Conservation (phyloP, 23 tunicate species). For the Diplosoma virens region DNA sequence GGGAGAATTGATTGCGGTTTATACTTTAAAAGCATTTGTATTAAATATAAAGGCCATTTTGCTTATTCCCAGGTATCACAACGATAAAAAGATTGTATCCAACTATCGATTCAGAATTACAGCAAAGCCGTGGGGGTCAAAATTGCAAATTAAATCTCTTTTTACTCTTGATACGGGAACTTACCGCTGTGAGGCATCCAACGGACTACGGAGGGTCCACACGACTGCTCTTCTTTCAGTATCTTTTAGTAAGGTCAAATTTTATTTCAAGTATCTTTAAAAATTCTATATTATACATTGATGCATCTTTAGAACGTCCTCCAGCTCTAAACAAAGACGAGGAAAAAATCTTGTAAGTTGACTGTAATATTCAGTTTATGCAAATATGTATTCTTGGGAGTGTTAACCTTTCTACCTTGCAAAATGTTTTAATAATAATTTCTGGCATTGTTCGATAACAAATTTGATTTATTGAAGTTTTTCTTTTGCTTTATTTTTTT, state of each 20-base stretch:
- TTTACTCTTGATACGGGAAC: conserved; percentile 74
- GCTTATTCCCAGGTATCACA: conserved; percentile 50
- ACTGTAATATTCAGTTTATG: no score
- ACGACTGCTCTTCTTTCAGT: conserved; percentile 53
- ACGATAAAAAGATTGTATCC: conserved; percentile 32
- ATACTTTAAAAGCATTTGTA: no score
- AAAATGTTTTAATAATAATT: no score
- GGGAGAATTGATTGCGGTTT: no score
- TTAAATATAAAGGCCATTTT: no score
- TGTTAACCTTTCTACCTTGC: no score
- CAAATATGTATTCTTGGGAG: no score
- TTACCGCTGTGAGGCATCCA: conserved; percentile 80
- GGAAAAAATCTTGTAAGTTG: no score
- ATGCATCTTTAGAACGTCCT: not conserved
- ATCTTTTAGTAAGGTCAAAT: conserved; percentile 60
- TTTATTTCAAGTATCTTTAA: not conserved
- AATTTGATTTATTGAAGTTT: no score
- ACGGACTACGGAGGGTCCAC: conserved; percentile 55
- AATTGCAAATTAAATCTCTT: conserved; percentile 44
- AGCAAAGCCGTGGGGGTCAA: conserved; percentile 49
- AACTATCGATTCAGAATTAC: not conserved
- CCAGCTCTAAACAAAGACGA: no score
- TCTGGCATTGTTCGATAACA: no score
- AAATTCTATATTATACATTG: not conserved
- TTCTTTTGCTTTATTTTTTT: no score